Evolutionary conservation across 2,888 invertebrate species (phyloP), one percentile per base, ranked within the genome.

Genomic region (Lottia scabra): DNA sequence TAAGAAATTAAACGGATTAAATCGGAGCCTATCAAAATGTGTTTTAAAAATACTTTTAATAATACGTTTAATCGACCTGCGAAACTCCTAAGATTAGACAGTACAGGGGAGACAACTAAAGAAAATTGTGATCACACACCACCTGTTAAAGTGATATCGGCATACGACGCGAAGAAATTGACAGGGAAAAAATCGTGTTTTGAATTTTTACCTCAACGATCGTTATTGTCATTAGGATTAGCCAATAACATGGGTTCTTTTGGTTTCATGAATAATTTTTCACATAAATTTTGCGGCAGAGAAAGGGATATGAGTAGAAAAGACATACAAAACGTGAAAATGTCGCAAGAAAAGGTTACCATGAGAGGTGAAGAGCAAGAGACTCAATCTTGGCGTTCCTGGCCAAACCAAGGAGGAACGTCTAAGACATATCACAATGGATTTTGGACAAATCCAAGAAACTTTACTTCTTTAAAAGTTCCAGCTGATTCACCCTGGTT

Each of bases 51-150:
- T 38, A 8, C 38, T 38, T 8, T 38, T 10, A 38, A 38, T 38
- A 38, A 38, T 38, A 38, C 38, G 5, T 38, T 38, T 5, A 38
- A 38, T 38, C 5, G 10, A 38, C 38, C 38, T 38, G 5, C 38
- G 38, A 38, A 38, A 38, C 12, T 81, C 38, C 68, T 81, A 71
- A 76, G 83, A 64, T 75, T 82, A 63, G 78, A 83, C 66, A 82
- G 80, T 75, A 78, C 80, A 1, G 81, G 81, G 64, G 80, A 81
- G 73, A 75, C 76, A 70, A 71, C 80, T 62, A 76, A 81, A 74
- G 71, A 64, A 19, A 63, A 48, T n/a, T 23, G 45, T 44, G 46
- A 56, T 23, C 27, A 62, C 12, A 56, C 26, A 16, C 44, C 56
- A 23, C 19, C 56, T 0, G 10, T 38, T 10, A 6, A 38, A 38